These are phyloP conservation scores for Parnassius mnemosyne DNA, from an alignment of 2,888 invertebrate genomes.

Conservation along the genomic window DNA sequence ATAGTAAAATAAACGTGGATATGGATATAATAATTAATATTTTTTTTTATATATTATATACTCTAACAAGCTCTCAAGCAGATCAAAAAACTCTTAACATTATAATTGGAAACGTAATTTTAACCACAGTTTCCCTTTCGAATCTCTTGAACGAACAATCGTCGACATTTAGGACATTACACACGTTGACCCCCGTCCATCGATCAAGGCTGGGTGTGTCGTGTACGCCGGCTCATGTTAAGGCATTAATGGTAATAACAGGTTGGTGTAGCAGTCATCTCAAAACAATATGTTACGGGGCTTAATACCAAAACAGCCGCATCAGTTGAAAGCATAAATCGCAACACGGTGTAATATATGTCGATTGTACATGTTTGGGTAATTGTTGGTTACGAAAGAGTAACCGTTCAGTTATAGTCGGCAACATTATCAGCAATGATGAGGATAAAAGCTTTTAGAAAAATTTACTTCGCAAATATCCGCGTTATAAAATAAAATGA, in stretches of 20 bases:
- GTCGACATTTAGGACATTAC: constrained; percentile 34
- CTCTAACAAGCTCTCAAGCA: not conserved
- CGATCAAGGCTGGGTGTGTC: constrained; percentile 53
- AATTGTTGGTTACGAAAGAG: not conserved
- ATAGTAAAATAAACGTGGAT: too few species aligned
- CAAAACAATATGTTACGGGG: constrained; percentile 40
- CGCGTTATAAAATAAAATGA: too few species aligned
- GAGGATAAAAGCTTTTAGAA: too few species aligned
- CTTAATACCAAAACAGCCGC: constrained; percentile 1
- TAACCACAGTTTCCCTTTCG: constrained; percentile 27
- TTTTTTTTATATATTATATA: too few species aligned
- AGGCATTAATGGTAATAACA: constrained; percentile 48
- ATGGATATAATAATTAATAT: too few species aligned
- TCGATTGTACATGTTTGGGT: constrained; percentile 1
- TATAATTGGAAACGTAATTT: constrained; percentile 16
- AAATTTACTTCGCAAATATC: too few species aligned
- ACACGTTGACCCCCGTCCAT: constrained; percentile 45
- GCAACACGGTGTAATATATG: not conserved
- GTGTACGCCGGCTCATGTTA: constrained; percentile 39
- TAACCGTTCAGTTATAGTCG: too few species aligned
- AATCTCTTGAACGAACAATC: constrained; percentile 2
- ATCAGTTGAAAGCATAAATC: constrained; percentile 5
- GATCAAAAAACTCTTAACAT: too few species aligned
- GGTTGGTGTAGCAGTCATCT: constrained; percentile 47
- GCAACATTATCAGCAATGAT: too few species aligned